Evolutionary conservation across 1,140 invertebrate species (phyloP).

Genomic region (Cherax destructor): DNA sequence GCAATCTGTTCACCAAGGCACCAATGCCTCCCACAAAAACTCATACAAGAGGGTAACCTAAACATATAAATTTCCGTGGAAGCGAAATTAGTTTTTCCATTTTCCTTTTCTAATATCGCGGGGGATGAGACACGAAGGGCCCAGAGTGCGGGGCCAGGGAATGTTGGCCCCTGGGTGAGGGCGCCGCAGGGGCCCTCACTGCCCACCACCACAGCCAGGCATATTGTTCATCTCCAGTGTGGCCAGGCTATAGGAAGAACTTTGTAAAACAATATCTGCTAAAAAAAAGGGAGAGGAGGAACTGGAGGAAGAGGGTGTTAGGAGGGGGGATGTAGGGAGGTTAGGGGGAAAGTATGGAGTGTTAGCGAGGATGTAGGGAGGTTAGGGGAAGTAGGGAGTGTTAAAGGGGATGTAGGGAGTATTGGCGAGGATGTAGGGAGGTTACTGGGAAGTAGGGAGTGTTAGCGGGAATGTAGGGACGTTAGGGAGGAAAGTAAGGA

Average conservation of each 20-base stretch:
- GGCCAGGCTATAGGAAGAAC: conserved; percentile 62
- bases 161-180: conserved; percentile 38
- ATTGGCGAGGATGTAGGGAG: no score
- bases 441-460: no score
- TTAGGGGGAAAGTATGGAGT: background rate
- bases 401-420: no score
- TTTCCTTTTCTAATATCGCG: conserved; percentile 70
- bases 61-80: conserved; percentile 70
- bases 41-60: conserved; percentile 68
- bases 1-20: conserved; percentile 61
- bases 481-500: background rate
- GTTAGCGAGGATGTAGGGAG: no score
- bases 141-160: conserved; percentile 22
- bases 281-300: background rate
- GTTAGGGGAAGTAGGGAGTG: no score
- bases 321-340: background rate
- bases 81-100: conserved; percentile 70
- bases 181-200: conserved; percentile 18
- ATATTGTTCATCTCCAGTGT: conserved; percentile 65
- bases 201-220: background rate
- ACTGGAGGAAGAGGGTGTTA: background rate
- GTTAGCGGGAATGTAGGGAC: background rate
- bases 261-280: conserved; percentile 68
- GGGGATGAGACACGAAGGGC: conserved; percentile 65
- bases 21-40: conserved; percentile 62